Evolutionary conservation across 2,797 vertebrate species (phyloP).

Genomic region (Dendrocincla tyrannina): DNA sequence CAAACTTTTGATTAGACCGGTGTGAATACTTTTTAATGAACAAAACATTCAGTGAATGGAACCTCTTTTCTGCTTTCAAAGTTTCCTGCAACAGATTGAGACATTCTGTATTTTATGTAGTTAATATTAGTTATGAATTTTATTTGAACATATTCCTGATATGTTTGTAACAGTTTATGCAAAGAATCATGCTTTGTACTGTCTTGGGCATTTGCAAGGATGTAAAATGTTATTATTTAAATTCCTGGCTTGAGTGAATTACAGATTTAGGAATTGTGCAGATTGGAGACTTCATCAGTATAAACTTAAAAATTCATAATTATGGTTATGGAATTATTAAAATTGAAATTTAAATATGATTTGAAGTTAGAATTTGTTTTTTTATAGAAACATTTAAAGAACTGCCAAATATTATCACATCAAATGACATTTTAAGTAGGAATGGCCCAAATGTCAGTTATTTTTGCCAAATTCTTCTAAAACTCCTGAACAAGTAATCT

Average conservation of each 20-base stretch:
- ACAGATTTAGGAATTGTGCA: neutral
- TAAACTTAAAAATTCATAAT: slow-evolving; percentile 13
- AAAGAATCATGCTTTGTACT: neutral
- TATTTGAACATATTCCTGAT: slow-evolving; percentile 13
- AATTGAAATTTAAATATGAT: neutral
- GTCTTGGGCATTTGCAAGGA: neutral
- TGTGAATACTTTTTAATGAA: slow-evolving; percentile 48
- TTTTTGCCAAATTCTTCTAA: neutral
- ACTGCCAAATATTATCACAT: neutral
- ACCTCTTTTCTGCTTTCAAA: neutral
- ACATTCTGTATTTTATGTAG: slow-evolving; percentile 11
- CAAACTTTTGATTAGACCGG: slow-evolving; percentile 40
- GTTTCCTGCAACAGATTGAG: slow-evolving; percentile 7
- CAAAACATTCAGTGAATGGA: slow-evolving; percentile 5
- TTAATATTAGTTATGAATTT: slow-evolving; percentile 25
- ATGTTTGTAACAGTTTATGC: slow-evolving; percentile 37
- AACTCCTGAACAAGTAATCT: neutral
- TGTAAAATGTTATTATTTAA: slow-evolving; percentile 10
- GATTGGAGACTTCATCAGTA: neutral
- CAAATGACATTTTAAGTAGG: neutral
- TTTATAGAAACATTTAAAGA: neutral
- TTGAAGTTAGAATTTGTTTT: neutral
- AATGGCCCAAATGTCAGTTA: slow-evolving; percentile 4
- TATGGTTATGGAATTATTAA: neutral
- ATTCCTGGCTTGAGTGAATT: neutral